Evolutionary conservation across 1,140 invertebrate genomes (phyloP).

Genomic region (Ptiloglossa arizonensis): DNA sequence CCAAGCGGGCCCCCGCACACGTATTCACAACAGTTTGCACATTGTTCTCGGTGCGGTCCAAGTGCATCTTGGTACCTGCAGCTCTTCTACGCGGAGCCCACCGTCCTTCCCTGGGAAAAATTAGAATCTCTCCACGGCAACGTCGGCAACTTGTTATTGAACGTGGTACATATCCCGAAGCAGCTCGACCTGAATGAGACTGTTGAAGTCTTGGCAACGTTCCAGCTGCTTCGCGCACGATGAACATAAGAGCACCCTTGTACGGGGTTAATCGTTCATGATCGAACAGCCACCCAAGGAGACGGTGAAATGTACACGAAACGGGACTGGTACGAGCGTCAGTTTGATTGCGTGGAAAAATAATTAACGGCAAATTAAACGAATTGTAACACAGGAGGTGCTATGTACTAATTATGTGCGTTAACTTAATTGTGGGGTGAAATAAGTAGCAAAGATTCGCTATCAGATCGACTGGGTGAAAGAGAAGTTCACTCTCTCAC

Average conservation of each 20-base stretch:
- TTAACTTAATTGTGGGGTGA: too few species aligned
- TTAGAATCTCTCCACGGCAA: conserved; percentile 64
- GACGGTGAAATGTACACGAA: not conserved
- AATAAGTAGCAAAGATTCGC: too few species aligned
- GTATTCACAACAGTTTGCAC: conserved; percentile 24
- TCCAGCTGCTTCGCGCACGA: conserved; percentile 57
- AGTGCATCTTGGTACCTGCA: conserved; percentile 17
- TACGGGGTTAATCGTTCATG: conserved; percentile 65
- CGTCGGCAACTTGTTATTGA: conserved; percentile 73
- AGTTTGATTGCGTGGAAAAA: conserved; percentile 11
- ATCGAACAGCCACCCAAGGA: conserved; percentile 49
- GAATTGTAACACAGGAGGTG: too few species aligned
- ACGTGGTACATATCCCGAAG: conserved; percentile 44
- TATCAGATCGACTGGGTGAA: too few species aligned
- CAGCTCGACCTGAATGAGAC: conserved; percentile 65
- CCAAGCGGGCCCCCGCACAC: not conserved
- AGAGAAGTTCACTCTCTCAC: too few species aligned
- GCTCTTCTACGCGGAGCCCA: not conserved
- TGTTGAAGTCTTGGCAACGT: conserved; percentile 66
- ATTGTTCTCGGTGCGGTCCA: conserved; percentile 22
- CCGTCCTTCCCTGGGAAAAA: conserved; percentile 38
- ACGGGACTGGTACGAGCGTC: not conserved
- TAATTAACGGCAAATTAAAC: not conserved
- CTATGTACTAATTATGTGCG: too few species aligned
- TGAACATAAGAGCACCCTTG: conserved; percentile 54